Evolutionary conservation across 2,888 invertebrate species (phyloP).

Genomic region (Stenurella melanura): DNA sequence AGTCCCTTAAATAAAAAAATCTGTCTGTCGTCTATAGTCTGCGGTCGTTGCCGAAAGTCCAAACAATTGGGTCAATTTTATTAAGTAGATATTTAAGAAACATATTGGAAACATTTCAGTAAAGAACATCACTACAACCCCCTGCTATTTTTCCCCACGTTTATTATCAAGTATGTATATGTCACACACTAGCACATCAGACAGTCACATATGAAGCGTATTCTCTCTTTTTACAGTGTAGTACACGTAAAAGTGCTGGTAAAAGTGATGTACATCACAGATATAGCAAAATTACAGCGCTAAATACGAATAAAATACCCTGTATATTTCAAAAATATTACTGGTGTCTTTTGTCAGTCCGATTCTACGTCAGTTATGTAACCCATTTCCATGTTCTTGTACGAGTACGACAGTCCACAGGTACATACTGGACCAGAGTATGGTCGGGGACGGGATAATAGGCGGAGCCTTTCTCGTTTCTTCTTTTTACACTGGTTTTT

Average conservation of each 20-base stretch:
- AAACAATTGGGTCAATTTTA: no score
- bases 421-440: slow-evolving; percentile 63
- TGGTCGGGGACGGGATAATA: slow-evolving; percentile 64
- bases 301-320: slow-evolving; percentile 6
- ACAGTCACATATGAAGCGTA: slow-evolving; percentile 2
- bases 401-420: slow-evolving; percentile 59
- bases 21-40: no score
- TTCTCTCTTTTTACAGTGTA: not conserved
- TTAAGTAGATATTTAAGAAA: no score
- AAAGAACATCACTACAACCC: no score
- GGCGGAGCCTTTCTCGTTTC: slow-evolving; percentile 65
- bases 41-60: no score
- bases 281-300: slow-evolving; percentile 6
- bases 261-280: slow-evolving; percentile 8
- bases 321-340: not conserved
- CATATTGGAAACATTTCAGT: no score
- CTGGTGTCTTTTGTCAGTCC: slow-evolving; percentile 52
- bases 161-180: not conserved
- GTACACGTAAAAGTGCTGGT: not conserved
- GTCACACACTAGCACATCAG: not conserved
- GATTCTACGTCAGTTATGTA: slow-evolving; percentile 64
- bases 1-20: no score
- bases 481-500: slow-evolving; percentile 62
- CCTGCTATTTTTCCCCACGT: no score
- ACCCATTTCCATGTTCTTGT: slow-evolving; percentile 62